A percentile compares a stretch with the other conserved stretches of the same genome.
phyloP scores from a whole-genome alignment of 1,140 invertebrate species.

The Drosophila teissieri region DNA sequence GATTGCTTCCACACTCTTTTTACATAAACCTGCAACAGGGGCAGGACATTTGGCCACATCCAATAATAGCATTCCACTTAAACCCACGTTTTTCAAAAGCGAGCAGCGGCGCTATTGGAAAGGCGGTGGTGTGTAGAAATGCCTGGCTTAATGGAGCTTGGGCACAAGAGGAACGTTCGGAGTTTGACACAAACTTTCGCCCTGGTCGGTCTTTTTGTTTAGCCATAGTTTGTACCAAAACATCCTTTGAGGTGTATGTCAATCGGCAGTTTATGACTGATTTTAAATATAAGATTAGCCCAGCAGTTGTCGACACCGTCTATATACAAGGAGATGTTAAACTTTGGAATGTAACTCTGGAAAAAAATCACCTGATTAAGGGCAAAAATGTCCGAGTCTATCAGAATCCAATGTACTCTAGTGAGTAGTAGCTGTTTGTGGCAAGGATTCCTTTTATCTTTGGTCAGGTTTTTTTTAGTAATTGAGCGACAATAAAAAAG shows the following conservation, averaged over 20 bases:
- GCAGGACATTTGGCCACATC: conserved; percentile 87
- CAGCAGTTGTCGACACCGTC: conserved; percentile 83
- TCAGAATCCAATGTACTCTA: conserved; percentile 59
- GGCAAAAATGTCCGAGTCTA: conserved; percentile 69
- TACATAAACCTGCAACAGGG: conserved; percentile 89
- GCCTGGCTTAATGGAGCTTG: conserved; percentile 85
- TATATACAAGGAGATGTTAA: conserved; percentile 85
- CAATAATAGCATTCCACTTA: conserved; percentile 87
- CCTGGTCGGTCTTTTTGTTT: conserved; percentile 84
- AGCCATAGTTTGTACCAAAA: conserved; percentile 74
- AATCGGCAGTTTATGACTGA: conserved; percentile 84
- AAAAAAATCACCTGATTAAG: conserved; percentile 58
- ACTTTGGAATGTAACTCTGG: conserved; percentile 73
- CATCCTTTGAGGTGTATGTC: conserved; percentile 85
- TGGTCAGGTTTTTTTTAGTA: conserved; percentile 19
- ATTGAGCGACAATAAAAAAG: conserved; percentile 63
- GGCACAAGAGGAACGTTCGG: conserved; percentile 85
- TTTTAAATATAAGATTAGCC: conserved; percentile 77
- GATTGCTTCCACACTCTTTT: conserved; percentile 88
- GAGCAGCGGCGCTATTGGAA: conserved; percentile 70
- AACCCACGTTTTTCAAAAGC: conserved; percentile 87
- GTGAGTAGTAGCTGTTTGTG: conserved; percentile 39
- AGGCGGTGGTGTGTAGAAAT: conserved; percentile 85
- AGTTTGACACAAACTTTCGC: conserved; percentile 84
- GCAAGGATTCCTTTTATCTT: background rate